phyloP scores from a whole-genome alignment of 2,113 vertebrate genomes.

The Halichoeres trimaculatus region DNA sequence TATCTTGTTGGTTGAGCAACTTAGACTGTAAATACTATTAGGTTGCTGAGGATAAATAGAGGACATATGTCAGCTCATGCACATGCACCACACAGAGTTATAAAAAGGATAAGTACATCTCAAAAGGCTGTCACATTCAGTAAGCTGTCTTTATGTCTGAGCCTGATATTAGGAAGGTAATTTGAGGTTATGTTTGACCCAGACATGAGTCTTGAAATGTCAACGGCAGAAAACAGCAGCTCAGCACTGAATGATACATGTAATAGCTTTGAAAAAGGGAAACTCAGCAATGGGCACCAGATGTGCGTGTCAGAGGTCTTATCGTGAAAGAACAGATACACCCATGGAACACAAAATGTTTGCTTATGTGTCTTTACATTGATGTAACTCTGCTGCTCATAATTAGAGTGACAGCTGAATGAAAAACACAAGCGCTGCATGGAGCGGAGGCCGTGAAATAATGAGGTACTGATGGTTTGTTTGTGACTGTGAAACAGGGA shows the following conservation, averaged over 20 bases:
- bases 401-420: conserved; percentile 20
- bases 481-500: conserved; percentile 21
- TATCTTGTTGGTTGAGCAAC: no score
- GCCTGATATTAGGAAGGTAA: not conserved
- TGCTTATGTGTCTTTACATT: not conserved
- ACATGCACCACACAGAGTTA: not conserved
- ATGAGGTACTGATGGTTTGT: conserved; percentile 51
- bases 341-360: conserved; percentile 10
- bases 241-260: conserved; percentile 18
- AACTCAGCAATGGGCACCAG: not conserved
- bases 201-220: conserved; percentile 11
- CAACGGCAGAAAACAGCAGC: not conserved
- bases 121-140: not conserved
- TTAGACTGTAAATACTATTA: no score
- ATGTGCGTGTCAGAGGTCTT: conserved; percentile 16
- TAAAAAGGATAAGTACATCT: not conserved
- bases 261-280: conserved; percentile 8
- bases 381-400: not conserved
- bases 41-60: not conserved
- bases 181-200: not conserved
- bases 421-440: not conserved
- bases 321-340: conserved; percentile 19
- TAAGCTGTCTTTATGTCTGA: not conserved
- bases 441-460: conserved; percentile 43
- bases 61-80: no score